Conservation (phyloP, 2,113 vertebrate genomes). For the Alexandromys fortis region DNA sequence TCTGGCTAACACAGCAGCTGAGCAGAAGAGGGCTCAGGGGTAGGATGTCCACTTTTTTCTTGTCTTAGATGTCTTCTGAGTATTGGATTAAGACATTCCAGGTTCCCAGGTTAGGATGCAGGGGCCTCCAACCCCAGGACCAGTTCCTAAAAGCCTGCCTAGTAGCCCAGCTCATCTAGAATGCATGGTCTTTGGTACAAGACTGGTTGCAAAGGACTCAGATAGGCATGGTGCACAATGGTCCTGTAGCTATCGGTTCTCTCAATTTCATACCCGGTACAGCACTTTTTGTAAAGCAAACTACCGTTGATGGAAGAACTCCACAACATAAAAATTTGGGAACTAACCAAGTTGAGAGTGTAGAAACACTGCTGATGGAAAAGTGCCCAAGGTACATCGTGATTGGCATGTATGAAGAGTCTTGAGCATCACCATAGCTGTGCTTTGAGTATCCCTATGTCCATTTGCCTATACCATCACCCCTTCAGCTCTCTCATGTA, state of each 20-base stretch:
- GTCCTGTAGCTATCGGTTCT: no score
- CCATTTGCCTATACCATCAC: neutral
- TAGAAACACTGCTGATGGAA: neutral
- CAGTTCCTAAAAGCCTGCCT: neutral
- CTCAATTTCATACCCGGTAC: neutral
- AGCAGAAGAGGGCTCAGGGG: no score
- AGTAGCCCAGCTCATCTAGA: neutral
- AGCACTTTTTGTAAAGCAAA: neutral
- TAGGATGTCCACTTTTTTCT: neutral
- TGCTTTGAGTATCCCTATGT: neutral
- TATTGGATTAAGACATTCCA: neutral
- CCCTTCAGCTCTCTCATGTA: neutral
- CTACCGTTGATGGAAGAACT: neutral
- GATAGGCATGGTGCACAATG: rapidly evolving
- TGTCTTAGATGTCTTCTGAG: neutral
- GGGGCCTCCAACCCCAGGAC: neutral
- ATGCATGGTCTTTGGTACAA: rapidly evolving
- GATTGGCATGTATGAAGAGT: neutral
- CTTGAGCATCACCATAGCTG: neutral
- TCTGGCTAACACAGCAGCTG: neutral
- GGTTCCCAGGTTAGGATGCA: neutral
- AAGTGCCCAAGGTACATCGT: neutral
- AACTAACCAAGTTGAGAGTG: neutral
- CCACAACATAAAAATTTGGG: neutral
- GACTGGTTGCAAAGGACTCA: neutral